These are phyloP conservation scores for Aviceda subcristata DNA, from an alignment of 2,113 vertebrate species.

Conservation along the genomic window DNA sequence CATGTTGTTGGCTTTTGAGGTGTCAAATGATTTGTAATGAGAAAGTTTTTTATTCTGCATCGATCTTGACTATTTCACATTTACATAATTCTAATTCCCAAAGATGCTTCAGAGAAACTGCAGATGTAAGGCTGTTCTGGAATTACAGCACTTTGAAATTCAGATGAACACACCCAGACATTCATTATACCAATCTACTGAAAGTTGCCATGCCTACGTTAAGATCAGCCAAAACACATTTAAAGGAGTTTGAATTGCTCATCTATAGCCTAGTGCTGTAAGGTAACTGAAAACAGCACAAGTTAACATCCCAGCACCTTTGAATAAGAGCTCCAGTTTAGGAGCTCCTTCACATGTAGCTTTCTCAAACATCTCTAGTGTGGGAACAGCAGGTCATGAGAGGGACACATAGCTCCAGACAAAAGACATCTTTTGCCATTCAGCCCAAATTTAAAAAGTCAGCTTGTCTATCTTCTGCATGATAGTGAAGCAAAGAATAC, in stretches of 20 bases:
- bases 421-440: neutral
- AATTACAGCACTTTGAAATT: constrained; percentile 40
- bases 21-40: neutral
- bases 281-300: neutral
- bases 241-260: neutral
- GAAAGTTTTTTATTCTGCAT: neutral
- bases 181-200: neutral
- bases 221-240: neutral
- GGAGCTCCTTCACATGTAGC: neutral
- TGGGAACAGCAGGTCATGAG: neutral
- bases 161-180: constrained; percentile 40
- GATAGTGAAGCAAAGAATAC: neutral
- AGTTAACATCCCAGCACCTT: neutral
- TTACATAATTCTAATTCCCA: constrained; percentile 42
- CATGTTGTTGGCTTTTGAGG: neutral
- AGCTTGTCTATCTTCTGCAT: neutral
- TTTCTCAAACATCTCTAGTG: neutral
- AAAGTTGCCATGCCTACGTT: neutral
- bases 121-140: neutral
- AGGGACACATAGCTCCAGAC: neutral
- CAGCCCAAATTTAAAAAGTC: neutral
- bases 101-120: constrained; percentile 23
- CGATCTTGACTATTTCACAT: neutral
- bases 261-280: neutral
- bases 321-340: neutral